phyloP scores from a whole-genome alignment of 2,797 vertebrate genomes.

The Alosa sapidissima region DNA sequence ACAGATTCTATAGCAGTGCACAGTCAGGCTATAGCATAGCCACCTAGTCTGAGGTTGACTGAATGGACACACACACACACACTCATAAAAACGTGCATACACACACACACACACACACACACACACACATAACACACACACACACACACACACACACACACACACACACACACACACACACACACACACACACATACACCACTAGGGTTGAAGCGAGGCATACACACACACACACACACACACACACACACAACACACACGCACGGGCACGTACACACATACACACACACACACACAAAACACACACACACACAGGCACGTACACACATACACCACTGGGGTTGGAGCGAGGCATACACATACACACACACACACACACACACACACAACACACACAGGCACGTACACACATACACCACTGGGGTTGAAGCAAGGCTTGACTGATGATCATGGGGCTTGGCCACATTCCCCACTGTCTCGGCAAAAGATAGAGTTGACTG shows the following conservation, averaged over 20 bases:
- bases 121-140: no score
- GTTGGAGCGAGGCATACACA: conserved; percentile 36
- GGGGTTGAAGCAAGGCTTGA: not conserved
- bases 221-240: no score
- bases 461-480: conserved; percentile 12
- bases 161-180: no score
- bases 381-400: conserved; percentile 28
- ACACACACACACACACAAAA: not conserved
- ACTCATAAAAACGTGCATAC: not conserved
- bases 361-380: conserved; percentile 35
- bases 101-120: conserved; percentile 25
- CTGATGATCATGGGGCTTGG: conserved; percentile 10
- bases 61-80: not conserved
- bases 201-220: no score
- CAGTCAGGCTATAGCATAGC: conserved; percentile 48
- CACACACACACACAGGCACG: conserved; percentile 26
- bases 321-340: not conserved
- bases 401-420: conserved; percentile 34
- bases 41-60: not conserved
- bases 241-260: no score
- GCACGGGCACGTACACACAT: not conserved
- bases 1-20: conserved; percentile 39
- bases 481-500: not conserved
- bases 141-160: conserved; percentile 26
- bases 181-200: conserved; percentile 32